Base-by-base conservation (phyloP, 2,888 invertebrate species). In the Leptinotarsa tumamoca region DNA sequence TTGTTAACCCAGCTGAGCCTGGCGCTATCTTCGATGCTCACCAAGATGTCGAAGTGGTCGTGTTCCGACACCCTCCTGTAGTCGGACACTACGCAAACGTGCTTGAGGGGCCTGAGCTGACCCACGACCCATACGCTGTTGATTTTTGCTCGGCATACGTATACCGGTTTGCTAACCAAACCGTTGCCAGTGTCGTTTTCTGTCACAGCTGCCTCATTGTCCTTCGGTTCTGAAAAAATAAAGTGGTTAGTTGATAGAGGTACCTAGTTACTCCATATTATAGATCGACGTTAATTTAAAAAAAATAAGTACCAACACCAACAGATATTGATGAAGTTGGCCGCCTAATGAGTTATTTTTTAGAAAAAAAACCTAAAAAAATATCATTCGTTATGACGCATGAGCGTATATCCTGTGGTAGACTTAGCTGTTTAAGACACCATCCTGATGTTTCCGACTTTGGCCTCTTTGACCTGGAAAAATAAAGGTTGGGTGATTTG, bases 1-100 rank as follows among this genome's bases (percentile, higher is more conserved):
- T 95, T 95, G n/a, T 90, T 88, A 63, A 91, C 90, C 96, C 96
- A 96, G 78, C 91, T 91, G 63, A 96, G 90, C 74, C 94, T 90
- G 1, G 94, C 95, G 75, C 95, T 93, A 80, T 93, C 92, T 82
- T 95, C 95, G 78, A 93, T 91, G 86, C 95, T 96, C 86, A 95
- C 92, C 69, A 96, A 89, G 43, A 95, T 91, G 85, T 95, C 94
- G 86, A 94, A 94, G 71, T 87, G 86, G 54, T 90, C 87, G 68
- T 89, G 89, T 73, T 90, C 89, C 10, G 76, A 27, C 18, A 80
- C 78, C 81, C 89, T 91, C 27, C 90, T 90, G 80, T 91, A 90
- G 72, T 91, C 87, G 18, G 94, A 92, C 10, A 94, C 93, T 52
- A 92, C 90, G 85, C 95, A 95, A 13, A 90, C 90, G 81, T 90